These are phyloP conservation scores for Atractosteus spatula DNA, from an alignment of 2,113 vertebrate genomes.

Conservation along the genomic window DNA sequence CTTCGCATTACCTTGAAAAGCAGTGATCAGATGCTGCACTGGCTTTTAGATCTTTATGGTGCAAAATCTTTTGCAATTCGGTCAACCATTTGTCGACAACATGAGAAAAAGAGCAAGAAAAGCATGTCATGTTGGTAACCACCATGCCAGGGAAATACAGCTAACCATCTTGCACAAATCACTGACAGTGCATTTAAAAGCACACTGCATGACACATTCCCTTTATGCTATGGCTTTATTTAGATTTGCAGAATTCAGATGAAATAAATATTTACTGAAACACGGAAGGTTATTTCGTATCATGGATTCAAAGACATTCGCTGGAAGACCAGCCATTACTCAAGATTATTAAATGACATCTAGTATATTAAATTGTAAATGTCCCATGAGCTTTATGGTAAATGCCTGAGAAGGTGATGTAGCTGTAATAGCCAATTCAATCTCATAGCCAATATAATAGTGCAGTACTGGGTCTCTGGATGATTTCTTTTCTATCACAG, in stretches of 20 bases:
- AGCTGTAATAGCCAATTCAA: slow-evolving; percentile 34
- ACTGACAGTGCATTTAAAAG: background rate
- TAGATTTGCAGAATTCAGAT: background rate
- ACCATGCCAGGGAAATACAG: too few species aligned
- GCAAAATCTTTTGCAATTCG: too few species aligned
- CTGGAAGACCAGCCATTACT: background rate
- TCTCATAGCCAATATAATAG: slow-evolving; percentile 27
- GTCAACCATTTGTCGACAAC: background rate
- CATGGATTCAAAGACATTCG: background rate
- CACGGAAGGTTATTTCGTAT: slow-evolving; percentile 1
- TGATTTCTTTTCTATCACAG: slow-evolving; percentile 1
- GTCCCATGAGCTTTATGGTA: slow-evolving; percentile 5
- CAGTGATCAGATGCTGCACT: too few species aligned
- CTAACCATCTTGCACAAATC: background rate
- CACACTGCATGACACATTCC: background rate
- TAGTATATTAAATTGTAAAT: slow-evolving; percentile 24
- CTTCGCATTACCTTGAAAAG: too few species aligned
- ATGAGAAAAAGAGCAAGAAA: background rate
- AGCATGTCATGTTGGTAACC: background rate
- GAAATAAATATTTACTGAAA: background rate
- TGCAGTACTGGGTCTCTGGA: slow-evolving; percentile 18
- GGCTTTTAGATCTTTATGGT: too few species aligned
- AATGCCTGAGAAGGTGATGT: slow-evolving; percentile 16
- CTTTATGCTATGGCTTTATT: background rate
- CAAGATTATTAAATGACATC: slow-evolving; percentile 7